Evolutionary conservation across 2,888 invertebrate species (phyloP).

Genomic region (Nesidiocoris tenuis): DNA sequence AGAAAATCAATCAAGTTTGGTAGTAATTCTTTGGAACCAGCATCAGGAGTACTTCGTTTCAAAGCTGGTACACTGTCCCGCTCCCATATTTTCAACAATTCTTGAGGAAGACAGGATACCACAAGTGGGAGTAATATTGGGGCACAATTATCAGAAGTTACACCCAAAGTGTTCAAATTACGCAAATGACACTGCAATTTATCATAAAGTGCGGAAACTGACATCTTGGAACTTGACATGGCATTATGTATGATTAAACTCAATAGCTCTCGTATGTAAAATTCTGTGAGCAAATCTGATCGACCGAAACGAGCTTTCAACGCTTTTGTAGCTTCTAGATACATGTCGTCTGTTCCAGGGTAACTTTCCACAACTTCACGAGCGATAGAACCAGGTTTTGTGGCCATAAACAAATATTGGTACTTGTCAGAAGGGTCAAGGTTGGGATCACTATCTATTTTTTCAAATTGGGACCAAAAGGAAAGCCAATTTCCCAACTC

Average conservation of each 20-base stretch:
- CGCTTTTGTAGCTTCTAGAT: not conserved
- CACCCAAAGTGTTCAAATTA: slow-evolving; percentile 25
- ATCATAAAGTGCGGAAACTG: slow-evolving; percentile 15
- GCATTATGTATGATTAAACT: slow-evolving; percentile 16
- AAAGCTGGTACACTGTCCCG: not conserved
- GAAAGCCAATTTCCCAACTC: slow-evolving; percentile 2
- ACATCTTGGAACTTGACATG: not conserved
- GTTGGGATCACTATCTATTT: slow-evolving; percentile 4
- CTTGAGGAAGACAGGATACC: slow-evolving; percentile 12
- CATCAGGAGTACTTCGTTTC: not conserved
- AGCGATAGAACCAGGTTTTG: slow-evolving; percentile 39
- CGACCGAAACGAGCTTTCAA: slow-evolving; percentile 50
- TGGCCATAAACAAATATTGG: slow-evolving; percentile 46
- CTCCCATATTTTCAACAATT: slow-evolving; percentile 18
- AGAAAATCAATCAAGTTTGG: not conserved
- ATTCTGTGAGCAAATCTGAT: slow-evolving; percentile 52
- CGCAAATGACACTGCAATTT: slow-evolving; percentile 18
- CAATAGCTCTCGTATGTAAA: slow-evolving; percentile 49
- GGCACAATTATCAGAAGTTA: slow-evolving; percentile 11
- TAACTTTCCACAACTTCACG: slow-evolving; percentile 47
- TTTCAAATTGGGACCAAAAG: slow-evolving; percentile 20
- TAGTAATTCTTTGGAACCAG: not conserved
- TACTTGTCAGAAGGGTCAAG: slow-evolving; percentile 42
- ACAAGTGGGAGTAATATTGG: slow-evolving; percentile 33
- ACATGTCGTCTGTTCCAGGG: slow-evolving; percentile 36